A percentile compares a stretch with the other conserved stretches of the same genome.
phyloP scores from a whole-genome alignment of 2,113 vertebrate genomes.

The Anoura caudifer region DNA sequence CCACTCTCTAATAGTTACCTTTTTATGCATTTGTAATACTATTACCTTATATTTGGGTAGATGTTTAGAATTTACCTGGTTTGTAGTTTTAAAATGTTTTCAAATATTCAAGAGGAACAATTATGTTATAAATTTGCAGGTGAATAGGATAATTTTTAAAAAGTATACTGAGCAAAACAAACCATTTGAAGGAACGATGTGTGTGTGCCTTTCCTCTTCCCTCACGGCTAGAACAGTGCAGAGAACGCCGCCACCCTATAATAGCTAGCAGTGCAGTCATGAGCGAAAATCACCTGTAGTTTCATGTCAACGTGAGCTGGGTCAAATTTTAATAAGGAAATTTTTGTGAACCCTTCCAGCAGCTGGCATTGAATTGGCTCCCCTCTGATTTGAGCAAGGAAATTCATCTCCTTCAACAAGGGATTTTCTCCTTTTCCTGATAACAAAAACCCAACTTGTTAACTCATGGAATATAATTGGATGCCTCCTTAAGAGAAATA shows the following conservation, averaged over 20 bases:
- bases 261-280: background rate
- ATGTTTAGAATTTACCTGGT: conserved; percentile 18
- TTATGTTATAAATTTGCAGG: conserved; percentile 51
- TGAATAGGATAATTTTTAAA: background rate
- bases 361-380: background rate
- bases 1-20: background rate
- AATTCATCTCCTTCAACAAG: background rate
- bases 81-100: conserved; percentile 51
- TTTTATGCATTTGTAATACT: conserved; percentile 37
- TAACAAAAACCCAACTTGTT: background rate
- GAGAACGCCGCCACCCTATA: background rate
- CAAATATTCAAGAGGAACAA: conserved; percentile 13
- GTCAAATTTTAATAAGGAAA: background rate
- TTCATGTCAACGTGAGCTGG: conserved; percentile 39
- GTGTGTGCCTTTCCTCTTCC: background rate
- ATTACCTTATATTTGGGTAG: conserved; percentile 48
- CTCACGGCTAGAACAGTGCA: background rate
- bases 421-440: background rate
- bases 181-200: background rate
- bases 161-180: conserved; percentile 2
- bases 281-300: conserved; percentile 15
- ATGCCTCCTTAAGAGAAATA: background rate
- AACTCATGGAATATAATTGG: background rate
- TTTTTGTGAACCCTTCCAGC: background rate
- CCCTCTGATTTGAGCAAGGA: background rate